These are phyloP conservation scores for Procavia capensis DNA, from an alignment of 2,113 vertebrate species.

Conservation along the genomic window DNA sequence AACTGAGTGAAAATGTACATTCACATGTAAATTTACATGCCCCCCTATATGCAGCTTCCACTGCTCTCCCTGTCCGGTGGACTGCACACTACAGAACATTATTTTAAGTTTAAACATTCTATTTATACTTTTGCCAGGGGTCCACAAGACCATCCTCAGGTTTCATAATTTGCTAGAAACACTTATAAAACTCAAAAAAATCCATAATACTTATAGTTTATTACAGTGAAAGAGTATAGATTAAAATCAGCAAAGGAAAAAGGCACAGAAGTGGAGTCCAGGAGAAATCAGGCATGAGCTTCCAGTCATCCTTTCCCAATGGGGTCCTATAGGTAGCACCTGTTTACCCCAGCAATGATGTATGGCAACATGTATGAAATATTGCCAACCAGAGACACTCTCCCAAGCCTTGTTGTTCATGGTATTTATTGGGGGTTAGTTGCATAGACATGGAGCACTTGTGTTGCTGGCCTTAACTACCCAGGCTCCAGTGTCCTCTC, in stretches of 20 bases:
- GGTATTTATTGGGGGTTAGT: neutral
- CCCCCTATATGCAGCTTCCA: too few species aligned
- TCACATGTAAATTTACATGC: too few species aligned
- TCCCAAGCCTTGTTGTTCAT: neutral
- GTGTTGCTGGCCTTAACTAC: neutral
- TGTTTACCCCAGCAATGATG: neutral
- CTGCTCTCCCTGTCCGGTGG: too few species aligned
- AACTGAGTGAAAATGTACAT: too few species aligned
- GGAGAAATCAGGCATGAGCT: neutral
- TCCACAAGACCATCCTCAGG: neutral
- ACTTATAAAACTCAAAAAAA: neutral
- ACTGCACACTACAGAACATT: neutral
- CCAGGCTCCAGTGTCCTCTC: neutral
- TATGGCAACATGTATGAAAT: neutral
- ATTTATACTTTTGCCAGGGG: neutral
- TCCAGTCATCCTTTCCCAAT: neutral
- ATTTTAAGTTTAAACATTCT: neutral
- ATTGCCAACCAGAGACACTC: neutral
- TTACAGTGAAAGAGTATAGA: too few species aligned
- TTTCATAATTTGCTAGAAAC: neutral
- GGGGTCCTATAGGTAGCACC: neutral
- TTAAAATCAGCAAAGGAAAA: too few species aligned
- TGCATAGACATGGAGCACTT: neutral
- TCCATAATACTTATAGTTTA: too few species aligned
- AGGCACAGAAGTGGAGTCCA: neutral